Conservation (phyloP, 2,113 vertebrate species). For the Myrmophylax atrothorax region DNA sequence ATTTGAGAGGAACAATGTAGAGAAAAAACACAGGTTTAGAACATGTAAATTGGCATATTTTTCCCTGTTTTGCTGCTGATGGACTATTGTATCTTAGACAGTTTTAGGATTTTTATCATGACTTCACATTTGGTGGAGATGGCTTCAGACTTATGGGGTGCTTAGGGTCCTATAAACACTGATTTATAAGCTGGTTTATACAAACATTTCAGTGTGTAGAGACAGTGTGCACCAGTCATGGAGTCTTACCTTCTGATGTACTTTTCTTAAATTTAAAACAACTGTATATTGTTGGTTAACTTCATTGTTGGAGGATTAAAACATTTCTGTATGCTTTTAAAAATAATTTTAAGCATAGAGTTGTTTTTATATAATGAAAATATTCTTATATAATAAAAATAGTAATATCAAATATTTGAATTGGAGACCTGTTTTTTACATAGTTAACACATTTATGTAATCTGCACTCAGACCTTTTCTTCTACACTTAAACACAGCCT, state of each 20-base stretch:
- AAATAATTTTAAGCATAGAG: background rate
- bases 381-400: no score
- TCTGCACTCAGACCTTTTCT: background rate
- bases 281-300: background rate
- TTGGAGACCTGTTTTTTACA: background rate
- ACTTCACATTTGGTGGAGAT: background rate
- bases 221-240: background rate
- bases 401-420: background rate
- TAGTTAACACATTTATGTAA: background rate
- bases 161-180: background rate
- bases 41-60: background rate
- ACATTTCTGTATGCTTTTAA: background rate
- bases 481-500: background rate
- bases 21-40: background rate
- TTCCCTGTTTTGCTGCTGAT: background rate
- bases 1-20: background rate
- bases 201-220: background rate
- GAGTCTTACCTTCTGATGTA: background rate
- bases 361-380: no score
- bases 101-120: background rate
- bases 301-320: background rate
- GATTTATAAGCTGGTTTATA: background rate
- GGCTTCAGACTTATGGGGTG: background rate
- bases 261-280: background rate
- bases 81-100: background rate